Base-by-base conservation (phyloP, 2,113 vertebrate genomes). In the Burhinus oedicnemus region DNA sequence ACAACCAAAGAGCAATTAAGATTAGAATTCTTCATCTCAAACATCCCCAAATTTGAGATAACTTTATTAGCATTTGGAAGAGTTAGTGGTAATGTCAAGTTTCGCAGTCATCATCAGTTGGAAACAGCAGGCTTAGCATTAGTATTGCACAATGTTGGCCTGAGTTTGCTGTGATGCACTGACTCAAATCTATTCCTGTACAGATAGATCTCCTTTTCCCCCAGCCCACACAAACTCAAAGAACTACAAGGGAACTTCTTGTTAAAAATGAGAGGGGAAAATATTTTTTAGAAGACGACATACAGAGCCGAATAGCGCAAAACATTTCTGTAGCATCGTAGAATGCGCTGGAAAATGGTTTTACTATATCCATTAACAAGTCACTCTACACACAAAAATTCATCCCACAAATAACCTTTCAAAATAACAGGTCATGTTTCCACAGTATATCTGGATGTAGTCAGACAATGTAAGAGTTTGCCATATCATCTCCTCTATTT, bases 351-450 rank as follows among this genome's bases (percentile, higher is more conserved):
- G 8, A 15, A 52, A 18, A 3, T 6, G n/a, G 25, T 8, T 61
- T 79, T 60, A 12, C 30, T 20, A 5, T 2, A 18, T 6, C 55
- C 54, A 42, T 5, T n/a, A 78, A 34, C 9, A 34, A 40, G 6
- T 1, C 49, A 30, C 36, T 14, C 18, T 4, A 52, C 49, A 19
- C 45, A 22, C 1, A 44, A 34, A 36, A n/a, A 49, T 3, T 7
- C 58, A 81, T 1, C 34, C 32, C 72, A 11, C 5, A 18, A 5
- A 8, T 2, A 7, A 36, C 7, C 44, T 54, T 20, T 4, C n/a
- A 5, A 23, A 76, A 23, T 0, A 60, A 1, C 0, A 30, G 16
- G 25, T 25, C 49, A 1, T 4, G 0, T n/a, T 69, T 21, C n/a
- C 38, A 18, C 26, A 8, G 42, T 4, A 2, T 23, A 22, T 42